Evolutionary conservation across 2,888 invertebrate genomes (phyloP).

Genomic region (Petrophora chlorosata): DNA sequence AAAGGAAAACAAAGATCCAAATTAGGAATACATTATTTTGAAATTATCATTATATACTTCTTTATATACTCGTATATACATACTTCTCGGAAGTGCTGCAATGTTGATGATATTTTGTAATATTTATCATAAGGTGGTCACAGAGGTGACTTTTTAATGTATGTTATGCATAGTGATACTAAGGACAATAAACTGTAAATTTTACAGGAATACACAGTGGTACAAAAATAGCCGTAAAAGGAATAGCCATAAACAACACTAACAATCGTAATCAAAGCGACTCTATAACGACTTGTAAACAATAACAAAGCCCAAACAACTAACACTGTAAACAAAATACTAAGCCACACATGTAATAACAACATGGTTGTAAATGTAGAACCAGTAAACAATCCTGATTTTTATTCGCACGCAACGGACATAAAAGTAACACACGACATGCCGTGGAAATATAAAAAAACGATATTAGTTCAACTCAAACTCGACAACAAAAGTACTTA

Average conservation of each 20-base stretch:
- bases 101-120: no score
- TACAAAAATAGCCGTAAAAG: not conserved
- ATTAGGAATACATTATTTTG: not conserved
- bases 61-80: not conserved
- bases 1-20: not conserved
- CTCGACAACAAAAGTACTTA: not conserved
- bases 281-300: constrained; percentile 37
- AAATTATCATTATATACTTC: not conserved
- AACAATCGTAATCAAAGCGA: constrained; percentile 30
- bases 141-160: no score
- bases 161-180: no score
- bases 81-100: not conserved
- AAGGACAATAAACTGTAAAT: no score
- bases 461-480: no score
- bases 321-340: constrained; percentile 43
- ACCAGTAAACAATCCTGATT: constrained; percentile 21
- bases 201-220: no score
- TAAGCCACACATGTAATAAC: constrained; percentile 24
- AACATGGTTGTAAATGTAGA: constrained; percentile 17
- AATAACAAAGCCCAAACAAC: constrained; percentile 35
- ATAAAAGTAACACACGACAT: constrained; percentile 1
- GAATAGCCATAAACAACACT: constrained; percentile 35
- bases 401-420: constrained; percentile 16
- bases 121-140: no score
- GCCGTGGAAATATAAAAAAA: not conserved